A percentile compares a stretch with the other conserved stretches of the same genome.
Evolutionary conservation across 2,888 invertebrate genomes (phyloP).

Genomic region (Temnothorax unifasciatus): DNA sequence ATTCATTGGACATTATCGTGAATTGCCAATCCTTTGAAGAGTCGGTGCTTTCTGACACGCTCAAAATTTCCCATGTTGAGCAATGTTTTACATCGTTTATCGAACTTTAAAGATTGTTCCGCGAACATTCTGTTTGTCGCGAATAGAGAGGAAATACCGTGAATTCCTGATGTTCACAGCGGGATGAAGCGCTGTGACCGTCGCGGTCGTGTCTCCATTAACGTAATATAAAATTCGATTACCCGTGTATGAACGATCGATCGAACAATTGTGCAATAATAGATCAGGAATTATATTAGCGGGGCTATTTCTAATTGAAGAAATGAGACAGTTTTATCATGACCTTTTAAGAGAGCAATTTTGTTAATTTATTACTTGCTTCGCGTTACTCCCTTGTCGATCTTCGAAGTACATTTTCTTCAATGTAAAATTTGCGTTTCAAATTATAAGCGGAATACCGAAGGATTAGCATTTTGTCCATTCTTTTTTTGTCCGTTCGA

Average conservation of each 20-base stretch:
- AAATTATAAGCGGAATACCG: constrained; percentile 44
- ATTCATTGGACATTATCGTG: neutral
- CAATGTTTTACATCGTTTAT: neutral
- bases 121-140: neutral
- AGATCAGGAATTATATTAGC: constrained; percentile 27
- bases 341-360: constrained; percentile 29
- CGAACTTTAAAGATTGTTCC: neutral
- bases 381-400: constrained; percentile 1
- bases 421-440: constrained; percentile 25
- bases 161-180: neutral
- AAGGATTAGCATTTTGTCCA: constrained; percentile 47
- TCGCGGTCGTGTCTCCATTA: neutral
- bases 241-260: constrained; percentile 23
- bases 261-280: constrained; percentile 6
- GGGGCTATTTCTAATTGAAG: constrained; percentile 12
- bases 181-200: neutral
- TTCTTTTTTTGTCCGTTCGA: constrained; percentile 30
- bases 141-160: neutral
- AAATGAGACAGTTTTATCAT: neutral
- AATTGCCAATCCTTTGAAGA: constrained; percentile 23
- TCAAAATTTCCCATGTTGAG: neutral
- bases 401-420: constrained; percentile 4
- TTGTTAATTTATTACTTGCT: constrained; percentile 5
- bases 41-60: neutral
- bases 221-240: constrained; percentile 43